These are phyloP conservation scores for Procavia capensis DNA, from an alignment of 2,113 vertebrate species.

Conservation along the genomic window DNA sequence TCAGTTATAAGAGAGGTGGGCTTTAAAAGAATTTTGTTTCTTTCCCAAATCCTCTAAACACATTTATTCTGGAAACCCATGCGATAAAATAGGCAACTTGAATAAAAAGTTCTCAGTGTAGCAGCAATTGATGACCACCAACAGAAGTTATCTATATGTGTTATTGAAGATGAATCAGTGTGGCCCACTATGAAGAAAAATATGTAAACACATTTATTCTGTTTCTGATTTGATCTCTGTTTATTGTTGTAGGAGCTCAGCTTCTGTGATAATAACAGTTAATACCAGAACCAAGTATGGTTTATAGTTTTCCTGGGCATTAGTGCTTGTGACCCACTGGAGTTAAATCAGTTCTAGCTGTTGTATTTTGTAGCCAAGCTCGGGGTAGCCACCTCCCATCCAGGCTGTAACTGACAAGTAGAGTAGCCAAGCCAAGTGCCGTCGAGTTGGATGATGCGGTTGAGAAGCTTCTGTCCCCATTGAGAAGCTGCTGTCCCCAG, in stretches of 20 bases:
- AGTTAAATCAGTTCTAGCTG: not conserved
- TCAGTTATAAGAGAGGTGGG: too few relatives aligned
- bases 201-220: not conserved
- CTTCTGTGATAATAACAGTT: not conserved
- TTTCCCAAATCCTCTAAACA: not conserved
- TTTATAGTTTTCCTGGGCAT: too few relatives aligned
- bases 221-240: not conserved
- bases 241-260: not conserved
- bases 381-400: not conserved
- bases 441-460: not conserved
- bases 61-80: not conserved
- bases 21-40: too few relatives aligned
- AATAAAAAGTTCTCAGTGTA: not conserved
- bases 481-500: not conserved
- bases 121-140: not conserved
- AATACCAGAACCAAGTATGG: too few relatives aligned
- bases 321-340: not conserved
- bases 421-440: too few relatives aligned
- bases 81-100: conserved; percentile 30
- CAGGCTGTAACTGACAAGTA: not conserved
- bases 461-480: not conserved
- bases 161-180: not conserved
- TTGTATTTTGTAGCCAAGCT: not conserved
- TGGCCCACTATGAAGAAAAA: not conserved
- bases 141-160: not conserved